Conservation (phyloP, 1,140 invertebrate species). For the Neodiprion virginianus region DNA sequence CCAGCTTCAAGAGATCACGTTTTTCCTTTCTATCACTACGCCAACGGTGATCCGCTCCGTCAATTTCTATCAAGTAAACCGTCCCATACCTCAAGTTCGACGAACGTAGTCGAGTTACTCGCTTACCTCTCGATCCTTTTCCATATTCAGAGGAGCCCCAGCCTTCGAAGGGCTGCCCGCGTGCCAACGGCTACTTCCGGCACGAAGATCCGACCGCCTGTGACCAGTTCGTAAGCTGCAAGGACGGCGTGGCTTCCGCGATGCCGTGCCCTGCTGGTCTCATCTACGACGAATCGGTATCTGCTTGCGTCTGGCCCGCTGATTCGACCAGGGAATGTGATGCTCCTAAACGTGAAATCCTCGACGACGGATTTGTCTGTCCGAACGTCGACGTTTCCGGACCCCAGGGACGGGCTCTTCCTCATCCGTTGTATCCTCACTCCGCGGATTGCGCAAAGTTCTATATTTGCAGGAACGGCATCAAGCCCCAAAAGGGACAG, state of each 20-base stretch:
- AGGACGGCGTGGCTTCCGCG: conserved; percentile 74
- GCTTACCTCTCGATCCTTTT: too few relatives aligned
- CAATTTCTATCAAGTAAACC: too few relatives aligned
- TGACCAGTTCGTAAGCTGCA: conserved; percentile 84
- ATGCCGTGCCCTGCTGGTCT: conserved; percentile 81
- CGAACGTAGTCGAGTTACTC: too few relatives aligned
- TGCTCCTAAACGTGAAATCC: conserved; percentile 70
- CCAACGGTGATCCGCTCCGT: too few relatives aligned
- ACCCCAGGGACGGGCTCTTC: conserved; percentile 72
- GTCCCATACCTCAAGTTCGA: too few relatives aligned
- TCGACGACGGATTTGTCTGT: conserved; percentile 81
- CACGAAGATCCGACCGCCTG: conserved; percentile 80
- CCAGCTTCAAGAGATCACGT: too few relatives aligned
- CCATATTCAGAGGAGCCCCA: conserved; percentile 73
- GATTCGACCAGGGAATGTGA: conserved; percentile 70
- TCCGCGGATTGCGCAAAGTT: conserved; percentile 85
- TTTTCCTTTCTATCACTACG: too few relatives aligned
- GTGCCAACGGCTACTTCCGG: conserved; percentile 81
- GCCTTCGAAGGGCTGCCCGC: conserved; percentile 74
- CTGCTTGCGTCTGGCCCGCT: conserved; percentile 77
- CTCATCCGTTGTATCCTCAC: conserved; percentile 82
- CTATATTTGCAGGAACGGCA: conserved; percentile 83
- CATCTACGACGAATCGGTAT: conserved; percentile 78
- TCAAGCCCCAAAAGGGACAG: conserved; percentile 77
- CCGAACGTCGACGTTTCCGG: conserved; percentile 74